These are phyloP conservation scores for Carterocephalus palaemon DNA, from an alignment of 2,888 invertebrate species.

Conservation along the genomic window DNA sequence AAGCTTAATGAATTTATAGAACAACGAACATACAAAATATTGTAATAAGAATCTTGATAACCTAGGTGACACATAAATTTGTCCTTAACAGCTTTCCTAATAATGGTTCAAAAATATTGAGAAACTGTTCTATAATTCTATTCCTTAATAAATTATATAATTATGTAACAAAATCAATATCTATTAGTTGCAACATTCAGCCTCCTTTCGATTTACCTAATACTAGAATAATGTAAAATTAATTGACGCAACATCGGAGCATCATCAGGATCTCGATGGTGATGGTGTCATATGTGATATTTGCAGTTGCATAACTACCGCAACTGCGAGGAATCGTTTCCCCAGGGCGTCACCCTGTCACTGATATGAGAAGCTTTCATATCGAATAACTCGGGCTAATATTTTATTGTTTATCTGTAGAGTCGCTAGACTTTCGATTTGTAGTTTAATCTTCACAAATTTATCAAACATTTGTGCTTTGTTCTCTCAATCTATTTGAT, in stretches of 20 bases:
- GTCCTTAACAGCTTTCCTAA: constrained; percentile 7
- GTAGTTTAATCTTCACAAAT: constrained; percentile 61
- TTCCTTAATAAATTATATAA: too few relatives aligned
- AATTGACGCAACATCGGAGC: constrained; percentile 23
- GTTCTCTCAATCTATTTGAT: constrained; percentile 67
- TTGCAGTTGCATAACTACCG: constrained; percentile 25
- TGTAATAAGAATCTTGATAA: constrained; percentile 43
- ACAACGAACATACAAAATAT: constrained; percentile 66
- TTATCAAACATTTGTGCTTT: constrained; percentile 59
- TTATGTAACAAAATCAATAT: constrained; percentile 4
- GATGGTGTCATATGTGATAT: constrained; percentile 24
- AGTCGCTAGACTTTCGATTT: constrained; percentile 73
- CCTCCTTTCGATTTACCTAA: constrained; percentile 11
- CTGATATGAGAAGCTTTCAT: constrained; percentile 23
- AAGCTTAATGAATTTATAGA: constrained; percentile 51
- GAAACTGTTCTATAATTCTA: too few relatives aligned
- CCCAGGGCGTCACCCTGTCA: constrained; percentile 4
- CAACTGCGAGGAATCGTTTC: constrained; percentile 17
- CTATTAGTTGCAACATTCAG: constrained; percentile 2
- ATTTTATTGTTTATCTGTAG: constrained; percentile 56
- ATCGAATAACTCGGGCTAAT: constrained; percentile 32
- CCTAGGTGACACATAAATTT: constrained; percentile 2
- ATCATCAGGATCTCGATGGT: constrained; percentile 4
- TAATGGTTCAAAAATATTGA: constrained; percentile 17
- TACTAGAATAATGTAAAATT: constrained; percentile 22